phyloP scores from a whole-genome alignment of 2,888 invertebrate genomes.

The Ptycholaimellus sp. region DNA sequence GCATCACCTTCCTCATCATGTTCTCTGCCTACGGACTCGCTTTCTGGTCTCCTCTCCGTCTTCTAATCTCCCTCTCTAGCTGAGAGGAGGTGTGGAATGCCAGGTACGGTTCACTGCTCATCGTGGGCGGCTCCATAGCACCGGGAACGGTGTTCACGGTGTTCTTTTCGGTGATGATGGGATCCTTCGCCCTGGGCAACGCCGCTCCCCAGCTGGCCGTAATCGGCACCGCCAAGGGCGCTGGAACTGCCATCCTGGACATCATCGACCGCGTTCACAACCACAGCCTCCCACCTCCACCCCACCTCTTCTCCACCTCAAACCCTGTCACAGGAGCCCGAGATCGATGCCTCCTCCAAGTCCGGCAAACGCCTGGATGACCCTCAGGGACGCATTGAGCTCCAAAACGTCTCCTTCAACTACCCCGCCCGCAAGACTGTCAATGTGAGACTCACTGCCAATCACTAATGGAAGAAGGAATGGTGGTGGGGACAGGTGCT shows the following conservation, averaged over 20 bases:
- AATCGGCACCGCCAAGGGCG: slow-evolving; percentile 50
- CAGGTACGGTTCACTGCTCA: slow-evolving; percentile 15
- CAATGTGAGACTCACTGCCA: no score
- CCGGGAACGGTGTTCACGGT: slow-evolving; percentile 10
- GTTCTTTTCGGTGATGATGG: slow-evolving; percentile 30
- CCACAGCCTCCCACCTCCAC: no score
- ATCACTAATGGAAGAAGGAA: no score
- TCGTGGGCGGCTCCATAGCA: slow-evolving; percentile 8
- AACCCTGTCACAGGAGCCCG: slow-evolving; percentile 14
- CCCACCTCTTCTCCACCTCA: no score
- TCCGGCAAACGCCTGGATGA: slow-evolving; percentile 26
- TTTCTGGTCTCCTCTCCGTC: no score
- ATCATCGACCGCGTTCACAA: slow-evolving; percentile 31
- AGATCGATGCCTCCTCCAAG: slow-evolving; percentile 15
- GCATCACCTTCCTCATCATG: slow-evolving; percentile 22
- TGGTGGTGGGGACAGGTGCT: no score
- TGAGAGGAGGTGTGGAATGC: no score
- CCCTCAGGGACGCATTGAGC: slow-evolving; percentile 27
- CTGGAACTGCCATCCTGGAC: slow-evolving; percentile 38
- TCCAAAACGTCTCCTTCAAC: slow-evolving; percentile 28
- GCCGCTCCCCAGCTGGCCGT: slow-evolving; percentile 55
- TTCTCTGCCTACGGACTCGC: slow-evolving; percentile 23
- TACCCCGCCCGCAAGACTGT: slow-evolving; percentile 30
- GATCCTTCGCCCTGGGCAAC: slow-evolving; percentile 41
- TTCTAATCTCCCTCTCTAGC: no score